A percentile compares a stretch with the other conserved stretches of the same genome.
Evolutionary conservation across 2,113 vertebrate genomes (phyloP).

Genomic region (Alces alces): DNA sequence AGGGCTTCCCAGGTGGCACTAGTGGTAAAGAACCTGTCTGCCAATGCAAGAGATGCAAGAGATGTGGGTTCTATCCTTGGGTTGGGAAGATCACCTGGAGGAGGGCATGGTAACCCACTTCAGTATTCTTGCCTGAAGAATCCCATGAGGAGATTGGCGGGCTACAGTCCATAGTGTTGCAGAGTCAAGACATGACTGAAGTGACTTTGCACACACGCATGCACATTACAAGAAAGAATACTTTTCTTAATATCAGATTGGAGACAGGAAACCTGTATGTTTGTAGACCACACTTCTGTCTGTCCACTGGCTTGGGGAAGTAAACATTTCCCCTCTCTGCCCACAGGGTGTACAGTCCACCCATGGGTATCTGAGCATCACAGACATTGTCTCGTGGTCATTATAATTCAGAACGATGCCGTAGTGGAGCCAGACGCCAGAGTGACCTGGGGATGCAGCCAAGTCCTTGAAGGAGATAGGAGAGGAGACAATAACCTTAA

Average conservation of each 20-base stretch:
- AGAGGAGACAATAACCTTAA: conserved; percentile 51
- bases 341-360: neutral
- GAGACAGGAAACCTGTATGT: neutral
- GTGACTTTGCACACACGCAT: neutral
- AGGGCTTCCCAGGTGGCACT: neutral
- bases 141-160: neutral
- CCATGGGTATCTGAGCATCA: neutral
- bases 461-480: conserved; percentile 58
- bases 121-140: neutral
- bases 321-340: neutral
- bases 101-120: neutral
- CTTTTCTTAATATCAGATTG: neutral
- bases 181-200: neutral
- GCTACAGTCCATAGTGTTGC: neutral
- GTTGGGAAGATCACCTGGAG: neutral
- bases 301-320: accelerated
- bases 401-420: conserved; percentile 54
- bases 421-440: conserved; percentile 45
- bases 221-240: neutral
- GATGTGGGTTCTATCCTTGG: neutral
- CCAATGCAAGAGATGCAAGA: neutral
- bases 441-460: conserved; percentile 42
- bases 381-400: neutral
- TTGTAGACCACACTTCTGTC: neutral
- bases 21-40: neutral